A percentile compares a stretch with the other conserved stretches of the same genome.
These are phyloP conservation scores for Nesoenas mayeri DNA, from an alignment of 2,113 vertebrate species.

Conservation along the genomic window DNA sequence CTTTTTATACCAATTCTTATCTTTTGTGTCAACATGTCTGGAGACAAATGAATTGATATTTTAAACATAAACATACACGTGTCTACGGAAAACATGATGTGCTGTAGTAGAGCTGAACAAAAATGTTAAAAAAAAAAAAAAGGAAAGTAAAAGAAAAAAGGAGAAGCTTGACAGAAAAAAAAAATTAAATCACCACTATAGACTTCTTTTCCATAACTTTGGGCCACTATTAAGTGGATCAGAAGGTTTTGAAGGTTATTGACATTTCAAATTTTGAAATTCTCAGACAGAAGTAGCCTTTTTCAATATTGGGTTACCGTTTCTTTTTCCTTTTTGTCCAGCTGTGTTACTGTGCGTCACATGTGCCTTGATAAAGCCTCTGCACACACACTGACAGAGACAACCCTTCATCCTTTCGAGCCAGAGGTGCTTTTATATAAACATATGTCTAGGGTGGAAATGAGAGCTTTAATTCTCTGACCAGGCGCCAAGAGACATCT, in stretches of 20 bases:
- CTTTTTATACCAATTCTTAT: background rate
- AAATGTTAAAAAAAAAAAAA: background rate
- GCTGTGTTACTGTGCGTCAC: background rate
- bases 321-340: background rate
- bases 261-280: background rate
- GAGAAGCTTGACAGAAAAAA: background rate
- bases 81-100: background rate
- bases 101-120: background rate
- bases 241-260: background rate
- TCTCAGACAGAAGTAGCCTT: background rate
- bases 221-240: background rate
- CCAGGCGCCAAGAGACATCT: background rate
- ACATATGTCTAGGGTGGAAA: background rate
- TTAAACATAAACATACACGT: background rate
- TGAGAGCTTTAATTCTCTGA: background rate
- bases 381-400: background rate
- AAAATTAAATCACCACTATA: background rate
- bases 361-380: background rate
- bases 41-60: background rate
- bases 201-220: background rate
- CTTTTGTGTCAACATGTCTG: background rate
- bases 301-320: background rate
- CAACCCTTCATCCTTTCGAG: background rate
- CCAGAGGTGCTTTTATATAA: background rate
- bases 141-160: background rate